A percentile compares a stretch with the other conserved stretches of the same genome.
Conservation (phyloP, 2,888 invertebrate species). For the Drosophila nr. perissopoda region DNA sequence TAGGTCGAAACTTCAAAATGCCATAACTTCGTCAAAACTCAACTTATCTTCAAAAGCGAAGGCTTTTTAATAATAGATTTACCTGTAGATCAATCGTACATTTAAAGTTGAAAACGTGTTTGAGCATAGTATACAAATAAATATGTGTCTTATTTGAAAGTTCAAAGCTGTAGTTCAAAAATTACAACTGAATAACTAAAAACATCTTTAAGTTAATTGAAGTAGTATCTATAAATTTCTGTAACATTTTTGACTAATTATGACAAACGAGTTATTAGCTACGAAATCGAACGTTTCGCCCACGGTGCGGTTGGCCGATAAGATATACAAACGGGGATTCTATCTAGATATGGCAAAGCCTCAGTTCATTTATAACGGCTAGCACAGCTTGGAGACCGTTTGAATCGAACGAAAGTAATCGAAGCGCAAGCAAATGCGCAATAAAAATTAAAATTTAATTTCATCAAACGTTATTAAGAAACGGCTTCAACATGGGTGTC, state of each 20-base stretch:
- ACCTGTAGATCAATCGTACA: no score
- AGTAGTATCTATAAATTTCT: not conserved
- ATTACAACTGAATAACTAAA: not conserved
- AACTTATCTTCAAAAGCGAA: no score
- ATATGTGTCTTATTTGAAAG: no score
- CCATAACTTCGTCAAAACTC: no score
- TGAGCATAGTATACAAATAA: no score
- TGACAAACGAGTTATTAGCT: not conserved
- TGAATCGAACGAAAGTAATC: conserved; percentile 69
- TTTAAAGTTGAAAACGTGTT: no score
- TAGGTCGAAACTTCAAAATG: no score
- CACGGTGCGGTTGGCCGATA: conserved; percentile 12
- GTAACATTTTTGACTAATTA: not conserved
- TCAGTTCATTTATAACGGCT: conserved; percentile 55
- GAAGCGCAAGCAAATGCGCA: conserved; percentile 62
- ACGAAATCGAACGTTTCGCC: not conserved
- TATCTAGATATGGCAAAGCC: conserved; percentile 62
- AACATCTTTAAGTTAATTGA: not conserved
- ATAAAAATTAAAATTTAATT: conserved; percentile 40
- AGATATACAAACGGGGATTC: conserved; percentile 25
- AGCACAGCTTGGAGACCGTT: conserved; percentile 30
- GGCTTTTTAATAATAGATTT: no score
- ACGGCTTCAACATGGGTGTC: conserved; percentile 78
- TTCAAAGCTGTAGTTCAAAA: not conserved
- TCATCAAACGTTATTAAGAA: conserved; percentile 3